Evolutionary conservation across 37 sponge, comb jelly and placozoan species (phyloP), one percentile per base, ranked within the genome.

Genomic region (Beroe forskalii): DNA sequence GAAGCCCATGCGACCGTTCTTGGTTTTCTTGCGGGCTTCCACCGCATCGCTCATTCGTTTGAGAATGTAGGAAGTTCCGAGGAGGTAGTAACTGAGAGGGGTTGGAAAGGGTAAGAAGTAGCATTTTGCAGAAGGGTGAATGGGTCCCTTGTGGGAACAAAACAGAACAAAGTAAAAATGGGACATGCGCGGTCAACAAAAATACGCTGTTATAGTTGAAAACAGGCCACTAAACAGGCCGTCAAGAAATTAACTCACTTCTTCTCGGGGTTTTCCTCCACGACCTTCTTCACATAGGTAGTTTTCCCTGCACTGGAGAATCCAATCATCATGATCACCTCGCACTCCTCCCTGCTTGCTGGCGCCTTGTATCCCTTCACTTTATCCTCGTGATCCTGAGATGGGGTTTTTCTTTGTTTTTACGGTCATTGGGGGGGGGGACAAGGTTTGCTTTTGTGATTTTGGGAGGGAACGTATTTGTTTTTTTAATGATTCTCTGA

Each of bases 321-420:
- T 36, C 76, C 76, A 17, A 72, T 37, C 76, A 72, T 72, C 76
- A 72, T 72, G 40, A 72, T 38, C 37, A 72, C 76, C 76, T 72
- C 76, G 31, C 76, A 72, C 40, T 72, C 76, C 40, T 72, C 76
- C 6, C 76, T 4, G 40, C 28, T 27, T 72, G 37, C 76, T 20
- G 76, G 76, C 19, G 76, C 40, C 8, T 4, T 27, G 40, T 17
- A 27, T 32, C 76, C 76, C 38, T 27, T 17, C 37, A 72, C 76
- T 22, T 72, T 72, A 38, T 37, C 76, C 22, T 72, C 76, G 22
- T 72, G 22, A 4, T 72, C 76, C 76, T 72, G 76, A 27, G 20
- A 37, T 28, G 38, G 6, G 27, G 76, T n/a, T n/a, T n/a, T n/a
- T n/a, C n/a, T n/a, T n/a, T n/a, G n/a, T n/a, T n/a, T n/a, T n/a